A percentile compares a stretch with the other conserved stretches of the same genome.
phyloP scores from a whole-genome alignment of 2,113 vertebrate species.

The Rhynchomys soricoides region DNA sequence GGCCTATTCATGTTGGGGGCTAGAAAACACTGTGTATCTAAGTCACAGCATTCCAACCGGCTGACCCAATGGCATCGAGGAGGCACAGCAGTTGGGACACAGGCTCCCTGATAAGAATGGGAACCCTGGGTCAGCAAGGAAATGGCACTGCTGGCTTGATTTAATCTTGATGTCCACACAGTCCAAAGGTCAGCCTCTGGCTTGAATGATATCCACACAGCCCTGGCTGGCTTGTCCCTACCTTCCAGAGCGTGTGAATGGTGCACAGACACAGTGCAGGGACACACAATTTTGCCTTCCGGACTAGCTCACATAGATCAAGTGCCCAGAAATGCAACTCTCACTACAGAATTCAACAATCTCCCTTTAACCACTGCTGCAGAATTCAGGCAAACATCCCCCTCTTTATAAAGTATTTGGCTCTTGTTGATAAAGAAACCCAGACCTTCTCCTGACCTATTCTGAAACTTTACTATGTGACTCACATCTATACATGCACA shows the following conservation, averaged over 20 bases:
- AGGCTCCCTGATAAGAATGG: neutral
- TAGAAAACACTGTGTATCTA: slow-evolving; percentile 13
- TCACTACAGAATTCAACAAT: slow-evolving; percentile 31
- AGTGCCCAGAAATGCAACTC: neutral
- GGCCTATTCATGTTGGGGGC: neutral
- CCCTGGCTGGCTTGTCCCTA: neutral
- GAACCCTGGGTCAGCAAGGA: neutral
- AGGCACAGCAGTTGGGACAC: neutral
- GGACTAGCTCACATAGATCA: neutral
- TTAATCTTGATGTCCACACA: slow-evolving; percentile 29
- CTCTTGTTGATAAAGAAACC: slow-evolving; percentile 41
- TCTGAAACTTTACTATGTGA: neutral
- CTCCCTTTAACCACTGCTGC: neutral
- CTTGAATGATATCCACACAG: accelerated
- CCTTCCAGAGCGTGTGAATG: neutral
- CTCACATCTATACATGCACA: neutral
- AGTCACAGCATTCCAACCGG: neutral
- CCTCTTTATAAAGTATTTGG: slow-evolving; percentile 29
- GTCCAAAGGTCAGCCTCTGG: slow-evolving; percentile 23
- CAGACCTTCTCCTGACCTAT: slow-evolving; percentile 17
- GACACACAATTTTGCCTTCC: neutral
- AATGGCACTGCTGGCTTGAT: neutral
- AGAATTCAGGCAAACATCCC: neutral
- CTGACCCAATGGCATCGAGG: neutral
- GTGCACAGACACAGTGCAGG: neutral